Conservation (phyloP, 2,888 invertebrate species). For the Melipona bicolor region DNA sequence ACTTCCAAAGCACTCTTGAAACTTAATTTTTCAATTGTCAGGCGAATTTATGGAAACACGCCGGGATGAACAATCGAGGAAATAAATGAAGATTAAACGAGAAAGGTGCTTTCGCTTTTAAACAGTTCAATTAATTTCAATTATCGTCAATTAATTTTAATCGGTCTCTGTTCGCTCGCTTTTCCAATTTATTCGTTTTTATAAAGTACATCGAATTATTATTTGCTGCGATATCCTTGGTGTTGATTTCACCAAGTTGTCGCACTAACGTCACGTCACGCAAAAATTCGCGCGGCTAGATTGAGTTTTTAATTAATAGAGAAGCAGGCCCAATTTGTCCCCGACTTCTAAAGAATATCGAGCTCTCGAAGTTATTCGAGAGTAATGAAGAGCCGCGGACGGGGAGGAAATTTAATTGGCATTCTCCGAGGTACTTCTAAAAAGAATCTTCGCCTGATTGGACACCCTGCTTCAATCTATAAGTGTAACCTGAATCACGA, state of each 20-base stretch:
- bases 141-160: too few species aligned
- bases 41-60: too few species aligned
- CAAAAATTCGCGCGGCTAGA: background rate
- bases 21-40: background rate
- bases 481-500: background rate
- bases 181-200: too few species aligned
- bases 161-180: too few species aligned
- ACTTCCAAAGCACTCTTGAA: too few species aligned
- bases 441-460: background rate
- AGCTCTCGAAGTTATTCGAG: slow-evolving; percentile 8
- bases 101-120: too few species aligned
- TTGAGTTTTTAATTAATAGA: slow-evolving; percentile 43
- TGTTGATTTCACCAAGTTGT: too few species aligned
- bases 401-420: slow-evolving; percentile 3
- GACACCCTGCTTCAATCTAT: background rate
- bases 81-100: too few species aligned
- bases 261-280: background rate
- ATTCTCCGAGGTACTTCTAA: background rate
- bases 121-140: too few species aligned
- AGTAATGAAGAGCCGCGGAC: slow-evolving; percentile 6
- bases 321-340: slow-evolving; percentile 2
- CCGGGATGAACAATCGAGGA: too few species aligned
- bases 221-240: too few species aligned
- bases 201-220: too few species aligned
- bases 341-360: slow-evolving; percentile 24